Conservation (phyloP, 2,888 invertebrate genomes). For the Embidobia sp. region DNA sequence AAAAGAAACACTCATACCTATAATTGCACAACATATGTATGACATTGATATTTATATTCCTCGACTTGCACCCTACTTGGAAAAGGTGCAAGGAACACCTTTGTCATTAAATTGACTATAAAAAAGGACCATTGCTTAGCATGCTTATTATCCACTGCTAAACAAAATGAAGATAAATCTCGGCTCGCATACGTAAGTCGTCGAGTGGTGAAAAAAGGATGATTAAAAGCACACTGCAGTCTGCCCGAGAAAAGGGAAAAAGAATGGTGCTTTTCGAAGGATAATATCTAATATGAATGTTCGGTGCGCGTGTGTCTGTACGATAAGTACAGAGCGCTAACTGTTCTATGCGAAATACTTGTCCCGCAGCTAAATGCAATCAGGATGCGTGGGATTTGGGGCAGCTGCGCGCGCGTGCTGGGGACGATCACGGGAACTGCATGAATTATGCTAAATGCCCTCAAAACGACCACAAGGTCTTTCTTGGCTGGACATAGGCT, state of each 20-base stretch:
- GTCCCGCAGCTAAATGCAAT: conserved; percentile 74
- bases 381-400: conserved; percentile 76
- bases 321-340: conserved; percentile 63
- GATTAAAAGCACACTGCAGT: not conserved
- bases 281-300: conserved; percentile 31
- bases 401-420: conserved; percentile 76
- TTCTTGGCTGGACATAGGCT: conserved; percentile 48
- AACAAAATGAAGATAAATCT: conserved; percentile 17
- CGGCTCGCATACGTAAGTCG: not conserved
- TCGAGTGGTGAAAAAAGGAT: not conserved
- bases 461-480: conserved; percentile 61
- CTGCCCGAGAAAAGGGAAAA: conserved; percentile 7
- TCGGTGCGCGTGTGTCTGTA: conserved; percentile 2
- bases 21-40: no score
- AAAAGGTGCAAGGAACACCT: not conserved
- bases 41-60: no score
- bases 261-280: not conserved
- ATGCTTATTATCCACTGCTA: not conserved
- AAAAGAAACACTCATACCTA: no score
- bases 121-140: not conserved
- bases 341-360: conserved; percentile 69
- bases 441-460: conserved; percentile 64
- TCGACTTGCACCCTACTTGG: no score
- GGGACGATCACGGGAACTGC: conserved; percentile 67
- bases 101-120: no score